phyloP scores from a whole-genome alignment of 2,113 vertebrate genomes.

The Ochotona curzoniae region DNA sequence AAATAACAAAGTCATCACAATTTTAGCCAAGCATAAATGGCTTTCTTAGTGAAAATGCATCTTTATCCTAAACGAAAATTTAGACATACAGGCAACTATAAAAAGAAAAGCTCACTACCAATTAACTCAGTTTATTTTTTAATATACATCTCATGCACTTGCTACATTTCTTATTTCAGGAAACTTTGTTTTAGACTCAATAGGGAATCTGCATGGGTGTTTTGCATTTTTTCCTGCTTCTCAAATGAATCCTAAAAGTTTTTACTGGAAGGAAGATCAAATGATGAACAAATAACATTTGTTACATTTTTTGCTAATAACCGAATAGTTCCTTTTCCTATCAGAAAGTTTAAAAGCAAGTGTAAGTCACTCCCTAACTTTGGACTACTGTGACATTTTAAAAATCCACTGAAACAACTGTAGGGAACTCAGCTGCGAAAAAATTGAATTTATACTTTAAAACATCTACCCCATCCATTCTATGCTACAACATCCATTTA shows the following conservation, averaged over 20 bases:
- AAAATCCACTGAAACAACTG: background rate
- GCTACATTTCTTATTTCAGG: slow-evolving; percentile 81
- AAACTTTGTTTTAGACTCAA: slow-evolving; percentile 78
- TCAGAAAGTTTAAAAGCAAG: background rate
- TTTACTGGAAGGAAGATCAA: slow-evolving; percentile 53
- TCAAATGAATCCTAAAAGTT: slow-evolving; percentile 53
- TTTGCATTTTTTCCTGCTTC: slow-evolving; percentile 2
- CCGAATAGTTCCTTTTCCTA: background rate
- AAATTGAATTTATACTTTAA: background rate
- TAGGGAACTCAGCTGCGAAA: background rate
- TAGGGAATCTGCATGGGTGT: slow-evolving; percentile 57
- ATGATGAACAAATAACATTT: slow-evolving; percentile 20
- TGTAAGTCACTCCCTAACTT: background rate
- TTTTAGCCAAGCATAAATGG: slow-evolving; percentile 87
- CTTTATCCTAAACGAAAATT: slow-evolving; percentile 36
- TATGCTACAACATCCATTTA: background rate
- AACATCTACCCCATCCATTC: background rate
- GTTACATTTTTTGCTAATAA: slow-evolving; percentile 12
- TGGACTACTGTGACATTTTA: background rate
- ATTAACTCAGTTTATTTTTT: slow-evolving; percentile 80
- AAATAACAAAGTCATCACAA: slow-evolving; percentile 86
- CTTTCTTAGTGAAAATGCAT: slow-evolving; percentile 77
- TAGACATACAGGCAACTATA: slow-evolving; percentile 70
- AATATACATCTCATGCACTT: slow-evolving; percentile 69
- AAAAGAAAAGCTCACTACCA: slow-evolving; percentile 82